Evolutionary conservation across 2,113 vertebrate species (phyloP).

Genomic region (Emydura subglobosa): DNA sequence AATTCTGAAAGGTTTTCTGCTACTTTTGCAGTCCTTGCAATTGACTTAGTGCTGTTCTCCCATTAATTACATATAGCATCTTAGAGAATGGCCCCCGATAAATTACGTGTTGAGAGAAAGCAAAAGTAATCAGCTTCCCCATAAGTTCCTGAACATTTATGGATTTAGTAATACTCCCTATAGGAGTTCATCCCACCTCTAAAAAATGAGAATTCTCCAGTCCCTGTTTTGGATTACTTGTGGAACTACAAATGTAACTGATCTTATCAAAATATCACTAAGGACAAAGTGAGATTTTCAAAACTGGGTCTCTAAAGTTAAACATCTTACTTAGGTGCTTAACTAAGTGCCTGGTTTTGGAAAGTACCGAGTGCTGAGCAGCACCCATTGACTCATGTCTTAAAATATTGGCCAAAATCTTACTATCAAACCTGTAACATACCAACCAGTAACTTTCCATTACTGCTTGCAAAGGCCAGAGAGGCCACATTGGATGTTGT

Average conservation of each 20-base stretch:
- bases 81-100: not conserved
- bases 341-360: not conserved
- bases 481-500: not conserved
- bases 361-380: not conserved
- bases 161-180: not conserved
- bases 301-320: not conserved
- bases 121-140: not conserved
- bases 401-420: not conserved
- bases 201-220: slow-evolving; percentile 59
- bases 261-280: slow-evolving; percentile 52
- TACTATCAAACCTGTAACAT: not conserved
- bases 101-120: not conserved
- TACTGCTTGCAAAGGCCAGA: not conserved
- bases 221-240: slow-evolving; percentile 62
- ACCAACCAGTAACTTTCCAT: not conserved
- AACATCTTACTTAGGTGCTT: not conserved
- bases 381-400: not conserved
- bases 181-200: slow-evolving; percentile 56
- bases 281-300: slow-evolving; percentile 39
- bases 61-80: not conserved
- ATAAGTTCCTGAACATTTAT: not conserved
- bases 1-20: not conserved
- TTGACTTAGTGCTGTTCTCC: not conserved
- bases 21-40: fast-evolving
- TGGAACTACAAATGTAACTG: slow-evolving; percentile 52